phyloP scores from a whole-genome alignment of 2,797 vertebrate species.

The Antrozous pallidus region DNA sequence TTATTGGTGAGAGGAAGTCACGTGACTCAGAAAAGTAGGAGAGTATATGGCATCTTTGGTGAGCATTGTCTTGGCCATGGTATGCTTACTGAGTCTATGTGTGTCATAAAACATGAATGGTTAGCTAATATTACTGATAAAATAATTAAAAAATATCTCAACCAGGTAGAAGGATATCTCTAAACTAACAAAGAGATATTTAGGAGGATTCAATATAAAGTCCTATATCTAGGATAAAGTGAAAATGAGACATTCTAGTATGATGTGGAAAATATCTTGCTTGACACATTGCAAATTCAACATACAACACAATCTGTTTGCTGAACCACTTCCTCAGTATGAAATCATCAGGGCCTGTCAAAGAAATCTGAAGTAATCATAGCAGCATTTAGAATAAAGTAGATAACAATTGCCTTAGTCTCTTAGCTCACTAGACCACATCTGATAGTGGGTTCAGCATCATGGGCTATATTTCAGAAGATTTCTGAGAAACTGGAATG shows the following conservation, averaged over 20 bases:
- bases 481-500: neutral
- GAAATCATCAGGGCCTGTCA: neutral
- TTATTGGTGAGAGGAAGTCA: neutral
- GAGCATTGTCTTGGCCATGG: neutral
- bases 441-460: neutral
- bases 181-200: neutral
- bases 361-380: neutral
- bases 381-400: neutral
- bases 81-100: neutral
- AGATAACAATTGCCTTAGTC: neutral
- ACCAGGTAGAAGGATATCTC: neutral
- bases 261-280: neutral
- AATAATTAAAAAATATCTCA: slow-evolving; percentile 39
- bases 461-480: neutral
- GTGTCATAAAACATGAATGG: neutral
- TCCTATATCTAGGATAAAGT: neutral
- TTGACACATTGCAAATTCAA: neutral
- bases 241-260: neutral
- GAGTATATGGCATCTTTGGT: neutral
- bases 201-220: neutral
- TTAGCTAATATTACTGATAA: neutral
- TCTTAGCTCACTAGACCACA: neutral
- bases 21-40: neutral
- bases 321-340: neutral
- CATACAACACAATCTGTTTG: neutral